A percentile compares a stretch with the other conserved stretches of the same genome.
Evolutionary conservation across 2,113 vertebrate species (phyloP).

Genomic region (Engraulis encrasicolus): DNA sequence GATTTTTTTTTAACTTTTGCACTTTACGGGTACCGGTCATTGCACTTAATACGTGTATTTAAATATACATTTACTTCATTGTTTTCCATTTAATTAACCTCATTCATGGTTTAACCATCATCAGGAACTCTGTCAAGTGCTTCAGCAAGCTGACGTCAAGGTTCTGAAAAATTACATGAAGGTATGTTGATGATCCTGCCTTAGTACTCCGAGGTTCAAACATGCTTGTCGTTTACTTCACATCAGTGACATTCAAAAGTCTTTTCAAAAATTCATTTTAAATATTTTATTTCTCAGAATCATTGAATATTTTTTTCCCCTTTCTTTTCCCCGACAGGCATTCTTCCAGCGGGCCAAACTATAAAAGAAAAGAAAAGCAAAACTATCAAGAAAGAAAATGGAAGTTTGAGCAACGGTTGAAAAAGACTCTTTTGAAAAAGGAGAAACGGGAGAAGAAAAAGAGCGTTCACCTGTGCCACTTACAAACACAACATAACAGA

Average conservation of each 20-base stretch:
- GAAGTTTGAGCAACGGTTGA: constrained; percentile 40
- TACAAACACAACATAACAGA: constrained; percentile 35
- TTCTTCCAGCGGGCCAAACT: constrained; percentile 96
- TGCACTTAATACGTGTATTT: too few relatives aligned
- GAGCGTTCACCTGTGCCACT: constrained; percentile 46
- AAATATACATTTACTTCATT: too few relatives aligned
- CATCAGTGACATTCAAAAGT: too few relatives aligned
- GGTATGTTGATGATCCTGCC: constrained; percentile 69
- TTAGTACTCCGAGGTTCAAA: too few relatives aligned
- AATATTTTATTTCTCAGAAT: too few relatives aligned
- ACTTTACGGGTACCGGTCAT: too few relatives aligned
- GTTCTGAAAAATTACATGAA: constrained; percentile 98
- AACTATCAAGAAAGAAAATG: too few relatives aligned
- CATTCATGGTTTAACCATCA: background rate
- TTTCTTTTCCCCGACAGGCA: constrained; percentile 72
- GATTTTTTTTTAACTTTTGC: too few relatives aligned
- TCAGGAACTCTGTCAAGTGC: constrained; percentile 94
- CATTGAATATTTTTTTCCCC: background rate
- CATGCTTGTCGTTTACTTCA: too few relatives aligned
- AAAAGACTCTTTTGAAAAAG: constrained; percentile 33
- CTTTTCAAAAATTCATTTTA: background rate
- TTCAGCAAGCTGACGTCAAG: constrained; percentile 95
- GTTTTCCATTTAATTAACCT: background rate
- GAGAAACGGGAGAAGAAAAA: too few relatives aligned
- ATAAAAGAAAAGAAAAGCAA: constrained; percentile 76